Percentiles rank a stretch among this genome's conserved stretches.
These are phyloP conservation scores for Gasterosteus nipponicus DNA, from an alignment of 2,113 vertebrate genomes.

Conservation along the genomic window DNA sequence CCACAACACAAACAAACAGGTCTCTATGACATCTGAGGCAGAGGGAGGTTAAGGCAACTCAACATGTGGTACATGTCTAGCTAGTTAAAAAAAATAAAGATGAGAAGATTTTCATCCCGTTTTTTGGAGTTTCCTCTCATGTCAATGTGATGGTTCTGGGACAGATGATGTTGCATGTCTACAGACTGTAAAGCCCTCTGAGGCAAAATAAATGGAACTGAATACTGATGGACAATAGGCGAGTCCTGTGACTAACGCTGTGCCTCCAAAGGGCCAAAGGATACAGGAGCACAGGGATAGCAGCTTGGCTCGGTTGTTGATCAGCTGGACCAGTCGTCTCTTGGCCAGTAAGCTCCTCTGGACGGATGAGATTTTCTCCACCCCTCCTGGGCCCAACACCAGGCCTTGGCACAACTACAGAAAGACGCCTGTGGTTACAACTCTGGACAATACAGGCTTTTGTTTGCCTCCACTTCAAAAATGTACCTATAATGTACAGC, in stretches of 20 bases:
- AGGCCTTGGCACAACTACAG: conserved; percentile 91
- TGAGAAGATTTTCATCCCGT: too few species aligned
- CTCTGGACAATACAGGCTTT: not conserved
- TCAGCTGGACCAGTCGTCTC: conserved; percentile 91
- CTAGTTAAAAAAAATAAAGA: not conserved
- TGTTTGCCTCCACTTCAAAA: not conserved
- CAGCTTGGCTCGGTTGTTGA: conserved; percentile 95
- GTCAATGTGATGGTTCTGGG: too few species aligned
- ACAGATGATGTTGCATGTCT: too few species aligned
- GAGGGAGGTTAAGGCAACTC: conserved; percentile 54
- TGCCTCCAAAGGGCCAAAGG: conserved; percentile 70
- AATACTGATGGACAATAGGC: not conserved
- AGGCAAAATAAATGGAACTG: too few species aligned
- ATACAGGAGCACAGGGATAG: conserved; percentile 97
- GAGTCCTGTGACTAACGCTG: not conserved
- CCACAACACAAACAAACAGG: conserved; percentile 95
- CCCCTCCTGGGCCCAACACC: conserved; percentile 87
- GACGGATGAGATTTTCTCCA: conserved; percentile 95
- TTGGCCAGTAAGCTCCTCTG: conserved; percentile 92
- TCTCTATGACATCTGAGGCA: conserved; percentile 90
- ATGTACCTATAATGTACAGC: not conserved
- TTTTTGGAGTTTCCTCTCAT: too few species aligned
- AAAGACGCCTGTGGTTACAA: conserved; percentile 23
- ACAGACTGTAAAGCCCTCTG: too few species aligned
- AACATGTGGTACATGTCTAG: not conserved